Conservation (phyloP, 2,888 invertebrate genomes). For the Geophilus truncorum region DNA sequence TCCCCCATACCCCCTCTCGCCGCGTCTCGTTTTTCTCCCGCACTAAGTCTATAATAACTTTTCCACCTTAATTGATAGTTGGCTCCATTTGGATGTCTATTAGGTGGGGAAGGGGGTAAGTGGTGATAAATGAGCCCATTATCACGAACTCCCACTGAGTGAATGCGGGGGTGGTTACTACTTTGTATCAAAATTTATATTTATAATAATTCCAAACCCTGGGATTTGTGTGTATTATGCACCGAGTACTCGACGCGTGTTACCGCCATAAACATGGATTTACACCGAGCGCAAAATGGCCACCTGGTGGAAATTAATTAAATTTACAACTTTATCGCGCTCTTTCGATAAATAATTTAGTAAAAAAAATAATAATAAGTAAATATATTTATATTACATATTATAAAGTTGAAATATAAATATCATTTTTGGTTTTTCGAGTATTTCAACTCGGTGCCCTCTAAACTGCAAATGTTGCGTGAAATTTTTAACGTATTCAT, state of each 20-base stretch:
- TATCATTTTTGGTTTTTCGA: no score
- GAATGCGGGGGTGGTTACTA: slow-evolving; percentile 9
- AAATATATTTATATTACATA: no score
- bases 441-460: no score
- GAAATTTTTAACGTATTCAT: no score
- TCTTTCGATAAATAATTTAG: background rate
- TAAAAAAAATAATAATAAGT: no score
- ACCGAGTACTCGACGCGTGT: background rate
- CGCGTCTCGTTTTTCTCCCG: background rate
- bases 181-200: slow-evolving; percentile 3
- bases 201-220: background rate
- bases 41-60: slow-evolving; percentile 7
- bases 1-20: no score
- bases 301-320: background rate
- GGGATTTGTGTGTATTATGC: slow-evolving; percentile 16
- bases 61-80: slow-evolving; percentile 20
- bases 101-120: background rate
- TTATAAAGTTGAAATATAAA: no score
- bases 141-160: slow-evolving; percentile 7
- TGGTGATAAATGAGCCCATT: slow-evolving; percentile 12
- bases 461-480: no score
- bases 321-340: background rate
- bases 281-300: background rate
- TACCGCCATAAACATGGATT: background rate
- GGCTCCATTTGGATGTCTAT: slow-evolving; percentile 14